These are phyloP conservation scores for Piezodorus guildinii DNA, from an alignment of 1,140 invertebrate species.

Conservation along the genomic window DNA sequence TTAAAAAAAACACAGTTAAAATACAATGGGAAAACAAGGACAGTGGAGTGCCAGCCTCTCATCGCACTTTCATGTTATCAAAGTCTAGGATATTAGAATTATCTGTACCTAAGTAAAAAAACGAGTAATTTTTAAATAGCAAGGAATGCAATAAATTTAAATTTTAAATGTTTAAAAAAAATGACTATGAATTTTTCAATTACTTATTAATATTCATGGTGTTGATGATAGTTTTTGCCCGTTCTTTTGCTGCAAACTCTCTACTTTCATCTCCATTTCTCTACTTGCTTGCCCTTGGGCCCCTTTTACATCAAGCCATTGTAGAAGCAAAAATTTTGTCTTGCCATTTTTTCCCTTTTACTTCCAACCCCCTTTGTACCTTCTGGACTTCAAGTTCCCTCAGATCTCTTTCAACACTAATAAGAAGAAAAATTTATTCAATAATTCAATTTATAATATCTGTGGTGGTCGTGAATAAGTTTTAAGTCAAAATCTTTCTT, in stretches of 20 bases:
- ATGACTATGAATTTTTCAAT: too few relatives aligned
- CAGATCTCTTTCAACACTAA: slow-evolving; percentile 30
- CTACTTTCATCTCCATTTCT: slow-evolving; percentile 27
- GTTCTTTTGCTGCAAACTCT: slow-evolving; percentile 27
- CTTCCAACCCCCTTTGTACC: slow-evolving; percentile 30
- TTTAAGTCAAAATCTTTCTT: too few relatives aligned
- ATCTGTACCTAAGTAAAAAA: too few relatives aligned
- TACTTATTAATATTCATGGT: slow-evolving; percentile 22
- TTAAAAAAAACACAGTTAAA: too few relatives aligned
- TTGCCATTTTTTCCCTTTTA: slow-evolving; percentile 32
- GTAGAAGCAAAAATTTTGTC: slow-evolving; percentile 31
- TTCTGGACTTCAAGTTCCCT: slow-evolving; percentile 29
- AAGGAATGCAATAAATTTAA: too few relatives aligned
- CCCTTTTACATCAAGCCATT: slow-evolving; percentile 29
- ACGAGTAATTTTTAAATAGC: too few relatives aligned
- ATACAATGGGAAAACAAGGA: too few relatives aligned
- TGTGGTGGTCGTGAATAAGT: too few relatives aligned
- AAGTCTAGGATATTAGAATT: too few relatives aligned
- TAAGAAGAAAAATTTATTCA: slow-evolving; percentile 15
- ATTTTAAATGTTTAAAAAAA: neutral
- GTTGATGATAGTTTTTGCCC: slow-evolving; percentile 20
- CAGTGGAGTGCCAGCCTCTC: too few relatives aligned
- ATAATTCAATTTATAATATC: too few relatives aligned
- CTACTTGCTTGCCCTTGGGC: slow-evolving; percentile 27
- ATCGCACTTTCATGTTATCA: too few relatives aligned